phyloP scores from a whole-genome alignment of 2,113 vertebrate genomes.

The Ictalurus furcatus region DNA sequence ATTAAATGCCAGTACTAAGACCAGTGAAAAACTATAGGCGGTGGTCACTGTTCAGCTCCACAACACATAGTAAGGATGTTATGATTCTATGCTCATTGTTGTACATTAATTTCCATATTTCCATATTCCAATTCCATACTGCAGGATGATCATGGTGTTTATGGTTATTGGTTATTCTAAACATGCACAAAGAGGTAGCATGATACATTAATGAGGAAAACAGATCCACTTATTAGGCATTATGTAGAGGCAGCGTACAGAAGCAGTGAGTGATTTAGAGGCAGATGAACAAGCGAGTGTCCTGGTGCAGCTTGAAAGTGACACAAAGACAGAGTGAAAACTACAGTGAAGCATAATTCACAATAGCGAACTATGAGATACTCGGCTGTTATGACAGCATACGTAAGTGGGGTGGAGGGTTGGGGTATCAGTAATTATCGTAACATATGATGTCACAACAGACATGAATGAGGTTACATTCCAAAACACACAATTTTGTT shows the following conservation, averaged over 20 bases:
- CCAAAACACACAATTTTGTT: background rate
- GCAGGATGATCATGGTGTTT: background rate
- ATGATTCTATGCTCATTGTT: background rate
- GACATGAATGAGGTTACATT: background rate
- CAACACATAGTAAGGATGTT: background rate
- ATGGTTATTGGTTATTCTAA: background rate
- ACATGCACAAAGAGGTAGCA: background rate
- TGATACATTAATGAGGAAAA: background rate
- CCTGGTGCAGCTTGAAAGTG: background rate
- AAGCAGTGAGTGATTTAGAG: background rate
- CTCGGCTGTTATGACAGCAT: background rate
- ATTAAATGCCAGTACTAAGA: background rate
- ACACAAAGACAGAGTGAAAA: background rate
- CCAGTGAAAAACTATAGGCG: background rate
- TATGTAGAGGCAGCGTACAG: background rate
- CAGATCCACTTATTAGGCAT: background rate
- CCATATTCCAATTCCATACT: background rate
- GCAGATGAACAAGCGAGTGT: background rate
- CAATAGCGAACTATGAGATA: background rate
- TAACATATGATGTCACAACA: background rate
- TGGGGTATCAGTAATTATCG: background rate
- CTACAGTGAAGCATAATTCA: background rate
- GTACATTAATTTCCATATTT: background rate
- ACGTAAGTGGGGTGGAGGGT: background rate
- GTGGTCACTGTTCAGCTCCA: background rate